Conservation (phyloP, 2,797 vertebrate species). For the Argentina silus region DNA sequence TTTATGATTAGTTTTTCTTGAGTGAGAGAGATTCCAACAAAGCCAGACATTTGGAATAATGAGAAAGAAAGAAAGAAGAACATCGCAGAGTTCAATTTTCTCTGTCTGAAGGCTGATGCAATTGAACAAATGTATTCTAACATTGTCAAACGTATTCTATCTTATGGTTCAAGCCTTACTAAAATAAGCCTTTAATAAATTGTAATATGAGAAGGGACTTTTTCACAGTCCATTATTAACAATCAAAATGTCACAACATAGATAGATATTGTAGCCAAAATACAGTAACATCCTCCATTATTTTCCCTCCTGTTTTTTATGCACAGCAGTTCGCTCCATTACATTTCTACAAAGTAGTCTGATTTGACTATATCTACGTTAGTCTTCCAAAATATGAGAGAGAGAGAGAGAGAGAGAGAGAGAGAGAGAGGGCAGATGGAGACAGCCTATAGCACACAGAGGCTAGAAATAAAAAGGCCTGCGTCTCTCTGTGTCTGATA, state of each 20-base stretch:
- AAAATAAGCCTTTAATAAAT: conserved; percentile 9
- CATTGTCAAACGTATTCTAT: conserved; percentile 27
- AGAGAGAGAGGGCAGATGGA: not conserved
- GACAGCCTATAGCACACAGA: not conserved
- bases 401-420: not conserved
- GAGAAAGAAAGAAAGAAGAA: conserved; percentile 28
- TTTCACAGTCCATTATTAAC: not conserved
- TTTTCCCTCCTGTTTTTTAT: not conserved
- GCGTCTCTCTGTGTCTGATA: not conserved
- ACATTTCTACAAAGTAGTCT: not conserved
- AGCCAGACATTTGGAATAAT: conserved; percentile 48
- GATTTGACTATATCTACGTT: not conserved
- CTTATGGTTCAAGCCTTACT: conserved; percentile 29
- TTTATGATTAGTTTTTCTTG: conserved; percentile 47
- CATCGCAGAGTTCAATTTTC: conserved; percentile 16
- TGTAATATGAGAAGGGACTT: too few relatives aligned
- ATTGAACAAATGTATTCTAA: conserved; percentile 24
- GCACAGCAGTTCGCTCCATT: too few relatives aligned
- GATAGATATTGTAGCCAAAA: not conserved
- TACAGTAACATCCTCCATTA: too few relatives aligned
- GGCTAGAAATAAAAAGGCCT: not conserved
- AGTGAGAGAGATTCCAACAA: conserved; percentile 40
- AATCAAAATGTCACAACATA: not conserved
- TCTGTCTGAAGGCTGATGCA: conserved; percentile 18
- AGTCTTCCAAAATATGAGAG: not conserved